Percentiles rank a stretch among this genome's conserved stretches.
These are phyloP conservation scores for Mormyrus lacerda DNA, from an alignment of 2,113 vertebrate species.

Conservation along the genomic window DNA sequence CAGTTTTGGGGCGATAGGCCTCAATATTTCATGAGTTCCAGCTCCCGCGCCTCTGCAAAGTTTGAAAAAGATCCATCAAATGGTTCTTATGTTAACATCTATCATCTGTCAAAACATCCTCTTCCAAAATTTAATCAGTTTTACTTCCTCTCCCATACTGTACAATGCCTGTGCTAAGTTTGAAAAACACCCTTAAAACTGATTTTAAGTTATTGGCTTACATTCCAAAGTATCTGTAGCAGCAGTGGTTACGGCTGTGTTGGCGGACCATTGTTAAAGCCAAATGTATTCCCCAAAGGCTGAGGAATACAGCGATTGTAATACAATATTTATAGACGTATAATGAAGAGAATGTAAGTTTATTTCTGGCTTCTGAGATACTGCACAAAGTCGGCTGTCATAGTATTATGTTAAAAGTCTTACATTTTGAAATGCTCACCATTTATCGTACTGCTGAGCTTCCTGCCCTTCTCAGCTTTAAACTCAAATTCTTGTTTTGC, in stretches of 20 bases:
- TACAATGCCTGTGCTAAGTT: neutral
- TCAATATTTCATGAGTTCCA: neutral
- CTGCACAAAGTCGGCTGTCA: neutral
- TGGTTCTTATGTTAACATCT: neutral
- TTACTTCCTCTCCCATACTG: neutral
- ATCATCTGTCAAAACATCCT: neutral
- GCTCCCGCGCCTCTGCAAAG: neutral
- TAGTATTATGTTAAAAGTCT: neutral
- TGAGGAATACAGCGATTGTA: neutral
- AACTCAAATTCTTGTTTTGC: constrained; percentile 6
- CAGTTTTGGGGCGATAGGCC: neutral
- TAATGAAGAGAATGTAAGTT: neutral
- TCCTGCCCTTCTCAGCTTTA: constrained; percentile 11
- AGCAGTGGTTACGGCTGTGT: neutral
- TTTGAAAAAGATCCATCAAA: neutral
- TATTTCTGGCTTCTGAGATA: neutral
- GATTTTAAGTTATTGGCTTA: neutral
- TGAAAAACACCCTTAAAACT: neutral
- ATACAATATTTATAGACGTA: neutral
- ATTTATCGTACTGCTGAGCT: constrained; percentile 30
- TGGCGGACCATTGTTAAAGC: neutral
- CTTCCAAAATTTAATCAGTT: neutral
- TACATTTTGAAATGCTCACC: constrained; percentile 46
- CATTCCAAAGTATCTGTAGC: neutral
- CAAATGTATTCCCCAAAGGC: neutral